Evolutionary conservation across 2,797 vertebrate species (phyloP), one percentile per base, ranked within the genome.

Genomic region (Eupleurogrammus muticus): DNA sequence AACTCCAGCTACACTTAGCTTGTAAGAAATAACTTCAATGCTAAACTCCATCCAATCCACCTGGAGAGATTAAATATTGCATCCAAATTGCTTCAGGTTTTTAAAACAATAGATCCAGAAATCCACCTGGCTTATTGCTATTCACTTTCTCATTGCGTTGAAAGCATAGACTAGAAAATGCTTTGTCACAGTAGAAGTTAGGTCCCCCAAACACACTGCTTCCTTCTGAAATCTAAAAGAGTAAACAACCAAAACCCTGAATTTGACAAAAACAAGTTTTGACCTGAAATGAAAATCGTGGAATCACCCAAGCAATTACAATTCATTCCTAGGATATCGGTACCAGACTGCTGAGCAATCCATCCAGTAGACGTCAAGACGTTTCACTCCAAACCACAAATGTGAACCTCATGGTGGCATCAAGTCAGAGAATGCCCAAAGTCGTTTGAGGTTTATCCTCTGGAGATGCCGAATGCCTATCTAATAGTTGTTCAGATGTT

Each of bases 401-500:
- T 49, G 47, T 3, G 10, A 44, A 28, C 28, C 28, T 28, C 28
- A 28, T 28, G 28, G 13, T 44, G 40, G 40, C 12, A 14, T 14
- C 28, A 28, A 17, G 42, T 46, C 48, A 23, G 2, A 4, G 10
- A 21, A 23, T 50, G 4, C 48, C 47, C 21, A 50, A 50, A 44
- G 40, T 21, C 47, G 11, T 5, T 49, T 49, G 11, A 1, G 20
- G 24, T 51, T 24, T 16, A 24, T 51, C 49, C 21, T 23, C 47
- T 49, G 20, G 12, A 13, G 21, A 51, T 51, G 19, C 19, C 36
- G 46, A 17, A 49, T 34, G n/a, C 35, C 42, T 34, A n/a, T 35
- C 21, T 49, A 36, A 61, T 42, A 16, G 38, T 42, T 42, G 38
- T 42, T 42, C 13, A 42, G 14, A 60, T 61, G 36, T 61, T 49